Evolutionary conservation across 2,113 vertebrate species (phyloP).

Genomic region (Lycocorax pyrrhopterus): DNA sequence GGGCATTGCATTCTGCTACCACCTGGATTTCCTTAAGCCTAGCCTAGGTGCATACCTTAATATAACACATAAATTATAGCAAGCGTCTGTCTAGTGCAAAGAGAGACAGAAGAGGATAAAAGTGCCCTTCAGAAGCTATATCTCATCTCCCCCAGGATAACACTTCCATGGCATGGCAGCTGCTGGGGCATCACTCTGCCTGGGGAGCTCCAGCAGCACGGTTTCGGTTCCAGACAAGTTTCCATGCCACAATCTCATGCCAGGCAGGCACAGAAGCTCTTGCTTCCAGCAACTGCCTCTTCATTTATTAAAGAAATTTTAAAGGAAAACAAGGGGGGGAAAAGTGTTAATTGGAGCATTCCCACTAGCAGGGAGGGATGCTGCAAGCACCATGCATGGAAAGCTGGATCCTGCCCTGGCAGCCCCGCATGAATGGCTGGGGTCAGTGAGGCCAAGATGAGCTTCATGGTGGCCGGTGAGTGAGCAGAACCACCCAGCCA

Average conservation of each 20-base stretch:
- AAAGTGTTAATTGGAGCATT: background rate
- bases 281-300: background rate
- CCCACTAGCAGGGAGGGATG: background rate
- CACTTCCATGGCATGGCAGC: background rate
- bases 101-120: background rate
- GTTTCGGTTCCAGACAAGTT: background rate
- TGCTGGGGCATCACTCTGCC: background rate
- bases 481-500: background rate
- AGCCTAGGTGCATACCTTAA: background rate
- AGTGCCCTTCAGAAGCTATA: constrained; percentile 30
- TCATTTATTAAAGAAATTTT: background rate
- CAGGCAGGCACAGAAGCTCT: background rate
- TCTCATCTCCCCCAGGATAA: constrained; percentile 42
- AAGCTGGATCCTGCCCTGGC: background rate
- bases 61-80: background rate
- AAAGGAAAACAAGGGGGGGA: background rate
- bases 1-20: background rate
- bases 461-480: background rate
- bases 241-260: background rate
- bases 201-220: background rate
- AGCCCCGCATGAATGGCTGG: rapidly evolving
- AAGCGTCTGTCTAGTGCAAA: background rate
- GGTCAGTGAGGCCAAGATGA: background rate
- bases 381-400: rapidly evolving
- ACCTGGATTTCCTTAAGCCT: background rate